phyloP scores from a whole-genome alignment of 2,113 vertebrate genomes.

The Melospiza georgiana region DNA sequence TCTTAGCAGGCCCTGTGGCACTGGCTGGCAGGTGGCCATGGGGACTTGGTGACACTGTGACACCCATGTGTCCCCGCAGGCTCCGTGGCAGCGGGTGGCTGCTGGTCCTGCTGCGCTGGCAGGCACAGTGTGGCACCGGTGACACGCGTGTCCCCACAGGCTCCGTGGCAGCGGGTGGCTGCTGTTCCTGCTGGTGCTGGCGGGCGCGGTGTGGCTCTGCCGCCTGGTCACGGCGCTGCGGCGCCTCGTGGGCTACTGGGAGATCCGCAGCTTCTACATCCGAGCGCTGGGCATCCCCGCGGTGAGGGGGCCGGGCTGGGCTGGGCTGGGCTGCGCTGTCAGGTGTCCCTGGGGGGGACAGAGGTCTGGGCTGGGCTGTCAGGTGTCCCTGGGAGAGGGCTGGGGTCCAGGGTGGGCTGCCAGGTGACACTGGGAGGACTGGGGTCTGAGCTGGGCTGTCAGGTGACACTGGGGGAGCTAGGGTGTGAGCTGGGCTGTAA shows the following conservation, averaged over 20 bases:
- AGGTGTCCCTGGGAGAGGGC: background rate
- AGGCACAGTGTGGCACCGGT: background rate
- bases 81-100: constrained; percentile 84
- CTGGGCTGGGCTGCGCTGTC: too few species aligned
- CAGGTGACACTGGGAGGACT: fast-evolving
- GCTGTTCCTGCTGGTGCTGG: constrained; percentile 86
- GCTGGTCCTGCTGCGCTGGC: constrained; percentile 4
- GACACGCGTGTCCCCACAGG: constrained; percentile 57
- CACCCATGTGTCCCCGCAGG: constrained; percentile 55
- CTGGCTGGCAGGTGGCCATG: too few species aligned
- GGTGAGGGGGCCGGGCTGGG: constrained; percentile 66
- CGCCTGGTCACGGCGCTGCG: constrained; percentile 93
- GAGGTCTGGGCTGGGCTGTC: background rate
- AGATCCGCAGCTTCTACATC: constrained; percentile 92
- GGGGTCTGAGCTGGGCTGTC: too few species aligned
- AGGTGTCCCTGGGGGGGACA: too few species aligned
- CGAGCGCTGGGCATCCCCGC: constrained; percentile 90
- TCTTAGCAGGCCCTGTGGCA: too few species aligned
- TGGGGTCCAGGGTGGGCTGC: fast-evolving
- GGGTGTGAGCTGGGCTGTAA: too few species aligned
- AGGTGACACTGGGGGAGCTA: background rate
- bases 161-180: constrained; percentile 84
- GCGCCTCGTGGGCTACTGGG: constrained; percentile 93
- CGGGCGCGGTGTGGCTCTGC: constrained; percentile 92
- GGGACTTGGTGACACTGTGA: background rate